Evolutionary conservation across 2,797 vertebrate species (phyloP).

Genomic region (Anableps anableps): DNA sequence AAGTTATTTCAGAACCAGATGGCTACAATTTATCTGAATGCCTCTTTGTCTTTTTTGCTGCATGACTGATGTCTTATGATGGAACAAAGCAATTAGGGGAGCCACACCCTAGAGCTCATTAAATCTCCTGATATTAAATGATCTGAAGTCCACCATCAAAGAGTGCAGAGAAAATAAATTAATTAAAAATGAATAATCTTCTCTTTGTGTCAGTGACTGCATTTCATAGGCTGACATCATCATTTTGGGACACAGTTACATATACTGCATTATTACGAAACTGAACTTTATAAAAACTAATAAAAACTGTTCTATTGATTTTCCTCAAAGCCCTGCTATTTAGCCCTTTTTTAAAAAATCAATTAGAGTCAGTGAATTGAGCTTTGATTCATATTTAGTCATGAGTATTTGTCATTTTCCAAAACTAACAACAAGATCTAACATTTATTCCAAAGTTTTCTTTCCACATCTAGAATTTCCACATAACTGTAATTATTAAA

Average conservation of each 20-base stretch:
- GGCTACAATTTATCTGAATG: neutral
- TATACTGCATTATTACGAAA: neutral
- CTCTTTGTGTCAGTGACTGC: neutral
- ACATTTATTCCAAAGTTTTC: neutral
- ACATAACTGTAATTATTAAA: neutral
- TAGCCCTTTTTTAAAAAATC: neutral
- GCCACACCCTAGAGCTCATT: neutral
- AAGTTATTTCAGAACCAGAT: slow-evolving; percentile 2
- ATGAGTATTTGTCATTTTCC: neutral
- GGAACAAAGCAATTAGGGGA: neutral
- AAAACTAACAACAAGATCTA: neutral
- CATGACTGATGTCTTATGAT: neutral
- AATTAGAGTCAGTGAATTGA: neutral
- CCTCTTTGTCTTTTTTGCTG: neutral
- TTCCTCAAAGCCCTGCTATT: neutral
- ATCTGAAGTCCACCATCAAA: slow-evolving; percentile 3
- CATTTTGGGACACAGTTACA: neutral
- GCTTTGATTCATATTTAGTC: neutral
- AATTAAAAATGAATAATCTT: neutral
- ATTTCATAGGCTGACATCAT: neutral
- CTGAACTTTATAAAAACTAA: neutral
- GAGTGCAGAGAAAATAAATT: neutral
- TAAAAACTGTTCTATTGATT: neutral
- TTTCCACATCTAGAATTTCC: neutral
- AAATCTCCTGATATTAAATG: neutral